phyloP scores from a whole-genome alignment of 2,888 invertebrate species.

The Scaptomyza flava region DNA sequence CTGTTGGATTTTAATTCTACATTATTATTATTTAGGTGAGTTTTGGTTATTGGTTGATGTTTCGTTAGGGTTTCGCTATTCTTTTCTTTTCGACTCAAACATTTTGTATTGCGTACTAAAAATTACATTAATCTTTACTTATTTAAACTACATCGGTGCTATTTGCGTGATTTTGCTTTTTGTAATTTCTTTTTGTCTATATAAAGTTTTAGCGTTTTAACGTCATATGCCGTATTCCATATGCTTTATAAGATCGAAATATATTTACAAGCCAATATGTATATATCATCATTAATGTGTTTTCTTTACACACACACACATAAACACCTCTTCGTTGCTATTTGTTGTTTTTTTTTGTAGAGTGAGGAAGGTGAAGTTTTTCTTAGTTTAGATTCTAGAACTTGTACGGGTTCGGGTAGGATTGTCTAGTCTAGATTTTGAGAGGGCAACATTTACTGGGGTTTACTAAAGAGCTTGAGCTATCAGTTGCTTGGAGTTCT shows the following conservation, averaged over 20 bases:
- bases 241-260: conserved; percentile 56
- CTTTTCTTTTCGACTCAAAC: conserved; percentile 52
- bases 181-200: conserved; percentile 6
- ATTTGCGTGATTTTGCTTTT: conserved; percentile 25
- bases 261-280: conserved; percentile 76
- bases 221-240: conserved; percentile 49
- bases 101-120: conserved; percentile 50
- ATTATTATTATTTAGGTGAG: conserved; percentile 11
- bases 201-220: conserved; percentile 20
- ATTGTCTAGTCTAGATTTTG: conserved; percentile 40
- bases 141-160: conserved; percentile 66
- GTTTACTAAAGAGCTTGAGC: background rate
- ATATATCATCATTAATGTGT: conserved; percentile 28
- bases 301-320: too few relatives aligned
- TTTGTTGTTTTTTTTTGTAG: background rate
- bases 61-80: conserved; percentile 60
- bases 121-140: conserved; percentile 60
- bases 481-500: background rate
- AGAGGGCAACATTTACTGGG: conserved; percentile 11
- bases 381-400: conserved; percentile 8
- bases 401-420: conserved; percentile 13
- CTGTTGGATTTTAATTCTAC: conserved; percentile 43
- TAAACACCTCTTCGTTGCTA: conserved; percentile 44
- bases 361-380: conserved; percentile 8
- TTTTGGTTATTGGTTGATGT: conserved; percentile 18